Base-by-base conservation (phyloP, 2,797 vertebrate species). In the Odontamblyopus lacepedii region DNA sequence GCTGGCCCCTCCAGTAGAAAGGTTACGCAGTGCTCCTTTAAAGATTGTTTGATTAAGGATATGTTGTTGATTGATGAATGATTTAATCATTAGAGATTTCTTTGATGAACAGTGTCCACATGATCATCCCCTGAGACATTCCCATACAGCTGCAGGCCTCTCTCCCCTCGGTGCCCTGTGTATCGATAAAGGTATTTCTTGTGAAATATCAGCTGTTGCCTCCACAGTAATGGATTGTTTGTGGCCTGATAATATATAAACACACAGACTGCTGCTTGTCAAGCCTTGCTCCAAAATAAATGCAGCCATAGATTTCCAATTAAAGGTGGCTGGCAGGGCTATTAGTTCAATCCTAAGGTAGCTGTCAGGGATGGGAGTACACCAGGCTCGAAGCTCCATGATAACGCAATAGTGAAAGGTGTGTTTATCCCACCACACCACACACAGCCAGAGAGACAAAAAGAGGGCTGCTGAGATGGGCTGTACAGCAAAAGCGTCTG, bases 221-320 rank as follows among this genome's bases (percentile, higher is more conserved):
- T 70, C 70, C 71, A 16, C 32, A 35, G 71, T 85, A 90, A 93
- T 82, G 90, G 90, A 93, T 93, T 82, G 79, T 85, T 85, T 83
- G 78, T 76, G 63, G 66, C 83, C 84, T 90, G 88, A 89, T 91
- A 90, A 91, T 89, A 88, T 86, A 89, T 91, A 92, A 91, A 89
- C 38, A 72, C 26, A 35, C 83, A 87, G 90, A 90, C 83, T 91
- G 74, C 82, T 3, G 66, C 83, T 85, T 91, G 92, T 92, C 91
- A 91, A 65, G 81, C 71, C 75, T 69, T 63, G 82, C 85, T 90
- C 87, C 81, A 86, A 89, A 93, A 93, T 92, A 90, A 92, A 93
- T 91, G 87, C 85, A 71, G 79, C 83, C 90, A 93, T 92, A 90
- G 92, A 93, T 93, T 94, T 94, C 89, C 90, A 93, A 93, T 94